These are phyloP conservation scores for Ommatoiulus sabulosus DNA, from an alignment of 2,888 invertebrate genomes.

Conservation along the genomic window DNA sequence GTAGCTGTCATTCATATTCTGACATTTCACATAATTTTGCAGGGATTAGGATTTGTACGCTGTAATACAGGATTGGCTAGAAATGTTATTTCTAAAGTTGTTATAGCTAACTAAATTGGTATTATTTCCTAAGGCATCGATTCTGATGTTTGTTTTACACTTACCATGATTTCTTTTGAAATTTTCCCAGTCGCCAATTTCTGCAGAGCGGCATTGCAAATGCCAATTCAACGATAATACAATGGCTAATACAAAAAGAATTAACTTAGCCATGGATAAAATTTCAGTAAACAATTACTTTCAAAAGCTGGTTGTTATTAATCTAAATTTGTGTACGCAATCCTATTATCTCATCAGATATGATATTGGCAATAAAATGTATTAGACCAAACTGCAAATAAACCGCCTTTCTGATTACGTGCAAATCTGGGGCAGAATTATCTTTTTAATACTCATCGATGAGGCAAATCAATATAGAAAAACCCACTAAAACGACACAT, in stretches of 20 bases:
- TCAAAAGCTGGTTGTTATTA: too few relatives aligned
- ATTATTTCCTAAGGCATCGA: background rate
- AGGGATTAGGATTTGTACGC: too few relatives aligned
- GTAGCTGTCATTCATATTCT: too few relatives aligned
- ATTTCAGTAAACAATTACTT: too few relatives aligned
- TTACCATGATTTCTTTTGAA: background rate
- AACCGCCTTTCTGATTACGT: background rate
- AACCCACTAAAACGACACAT: too few relatives aligned
- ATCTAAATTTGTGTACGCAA: background rate
- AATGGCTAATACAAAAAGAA: background rate
- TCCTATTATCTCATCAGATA: constrained; percentile 27
- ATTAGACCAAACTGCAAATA: background rate
- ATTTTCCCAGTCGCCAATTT: background rate
- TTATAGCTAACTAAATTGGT: too few relatives aligned
- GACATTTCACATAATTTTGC: too few relatives aligned
- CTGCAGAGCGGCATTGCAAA: background rate
- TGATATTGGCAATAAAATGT: background rate
- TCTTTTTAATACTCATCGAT: too few relatives aligned
- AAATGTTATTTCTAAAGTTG: too few relatives aligned
- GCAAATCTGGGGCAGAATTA: too few relatives aligned
- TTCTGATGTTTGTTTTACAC: background rate
- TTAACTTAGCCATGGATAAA: background rate
- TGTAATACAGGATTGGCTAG: too few relatives aligned
- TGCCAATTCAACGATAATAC: background rate
- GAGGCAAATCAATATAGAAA: too few relatives aligned